These are phyloP conservation scores for Austrolebias charrua DNA, from an alignment of 2,797 vertebrate genomes.

Conservation along the genomic window DNA sequence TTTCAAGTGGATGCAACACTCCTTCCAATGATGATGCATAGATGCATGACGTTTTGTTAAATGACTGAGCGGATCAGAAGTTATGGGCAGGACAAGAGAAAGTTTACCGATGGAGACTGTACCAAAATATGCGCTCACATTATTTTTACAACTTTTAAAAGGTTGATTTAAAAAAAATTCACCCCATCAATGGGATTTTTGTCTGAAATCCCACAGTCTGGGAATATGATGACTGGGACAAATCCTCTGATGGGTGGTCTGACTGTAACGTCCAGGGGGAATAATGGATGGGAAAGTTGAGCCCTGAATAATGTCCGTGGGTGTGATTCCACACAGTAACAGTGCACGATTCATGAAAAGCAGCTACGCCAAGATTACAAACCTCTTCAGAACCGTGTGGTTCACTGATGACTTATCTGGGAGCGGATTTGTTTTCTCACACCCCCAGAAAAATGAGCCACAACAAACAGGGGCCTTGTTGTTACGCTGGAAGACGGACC, in stretches of 20 bases:
- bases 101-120: too few species aligned
- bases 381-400: slow-evolving; percentile 7
- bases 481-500: slow-evolving; percentile 47
- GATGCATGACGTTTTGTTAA: too few species aligned
- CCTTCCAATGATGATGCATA: too few species aligned
- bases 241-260: neutral
- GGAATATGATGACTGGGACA: neutral
- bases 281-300: neutral
- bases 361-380: slow-evolving; percentile 8
- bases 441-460: slow-evolving; percentile 20
- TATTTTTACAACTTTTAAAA: neutral
- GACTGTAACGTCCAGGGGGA: neutral
- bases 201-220: neutral
- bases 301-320: slow-evolving; percentile 1
- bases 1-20: too few species aligned
- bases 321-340: neutral
- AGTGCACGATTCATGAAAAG: slow-evolving; percentile 8
- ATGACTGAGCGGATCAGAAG: too few species aligned
- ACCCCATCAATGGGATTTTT: neutral
- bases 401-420: slow-evolving; percentile 14
- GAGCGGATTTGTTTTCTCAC: slow-evolving; percentile 31
- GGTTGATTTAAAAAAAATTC: neutral
- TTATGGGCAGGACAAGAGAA: too few species aligned
- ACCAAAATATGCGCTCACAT: too few species aligned
- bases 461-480: slow-evolving; percentile 35